These are phyloP conservation scores for Momotus momota DNA, from an alignment of 2,797 vertebrate species.

Conservation along the genomic window DNA sequence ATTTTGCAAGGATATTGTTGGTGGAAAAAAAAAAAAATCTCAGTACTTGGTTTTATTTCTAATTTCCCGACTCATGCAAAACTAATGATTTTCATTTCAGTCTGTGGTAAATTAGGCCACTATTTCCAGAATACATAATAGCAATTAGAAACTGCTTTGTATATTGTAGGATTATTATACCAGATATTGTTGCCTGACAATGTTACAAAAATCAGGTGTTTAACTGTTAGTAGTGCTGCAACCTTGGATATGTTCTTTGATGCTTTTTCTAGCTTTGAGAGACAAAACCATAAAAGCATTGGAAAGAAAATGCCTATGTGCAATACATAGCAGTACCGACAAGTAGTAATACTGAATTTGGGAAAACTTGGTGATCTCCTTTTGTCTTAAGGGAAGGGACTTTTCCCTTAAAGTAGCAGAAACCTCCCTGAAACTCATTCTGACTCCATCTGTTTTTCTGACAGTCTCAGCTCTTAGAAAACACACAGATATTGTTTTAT, in stretches of 20 bases:
- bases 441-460: background rate
- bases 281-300: background rate
- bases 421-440: background rate
- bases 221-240: background rate
- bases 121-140: background rate
- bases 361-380: background rate
- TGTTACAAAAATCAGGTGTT: background rate
- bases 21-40: background rate
- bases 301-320: background rate
- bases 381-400: background rate
- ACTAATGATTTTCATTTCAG: background rate
- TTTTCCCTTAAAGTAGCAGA: background rate
- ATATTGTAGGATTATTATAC: background rate
- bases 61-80: background rate
- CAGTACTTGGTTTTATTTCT: background rate
- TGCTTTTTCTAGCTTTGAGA: background rate
- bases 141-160: constrained; percentile 1
- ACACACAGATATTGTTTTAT: background rate
- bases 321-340: background rate
- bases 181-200: background rate
- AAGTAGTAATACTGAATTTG: background rate
- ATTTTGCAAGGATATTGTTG: background rate
- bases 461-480: background rate
- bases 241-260: background rate
- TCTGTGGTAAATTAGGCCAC: background rate